Percentiles rank a stretch among this genome's conserved stretches.
Conservation (phyloP, 1,140 invertebrate species). For the Nymphalis io region DNA sequence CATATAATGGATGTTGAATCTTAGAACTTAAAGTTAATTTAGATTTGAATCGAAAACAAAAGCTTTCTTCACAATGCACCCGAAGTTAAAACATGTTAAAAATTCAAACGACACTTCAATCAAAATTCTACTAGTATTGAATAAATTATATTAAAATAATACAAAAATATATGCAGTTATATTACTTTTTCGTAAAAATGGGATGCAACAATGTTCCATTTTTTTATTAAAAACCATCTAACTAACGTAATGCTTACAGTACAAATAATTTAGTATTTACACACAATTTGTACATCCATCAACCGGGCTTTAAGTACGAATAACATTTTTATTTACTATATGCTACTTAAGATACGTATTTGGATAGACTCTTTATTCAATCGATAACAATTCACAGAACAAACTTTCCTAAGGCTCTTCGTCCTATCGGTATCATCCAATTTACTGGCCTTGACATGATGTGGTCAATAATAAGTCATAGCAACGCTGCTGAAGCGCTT, state of each 20-base stretch:
- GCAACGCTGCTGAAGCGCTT: constrained; percentile 21
- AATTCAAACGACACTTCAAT: constrained; percentile 60
- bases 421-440: constrained; percentile 68
- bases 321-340: constrained; percentile 59
- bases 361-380: constrained; percentile 78
- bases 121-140: constrained; percentile 70
- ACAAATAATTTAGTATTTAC: constrained; percentile 80
- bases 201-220: constrained; percentile 61
- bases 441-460: constrained; percentile 67
- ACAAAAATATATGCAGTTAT: constrained; percentile 57
- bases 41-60: constrained; percentile 27
- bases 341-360: constrained; percentile 77
- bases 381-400: constrained; percentile 70
- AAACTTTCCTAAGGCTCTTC: constrained; percentile 51
- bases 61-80: constrained; percentile 53
- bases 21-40: constrained; percentile 2
- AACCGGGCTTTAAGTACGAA: constrained; percentile 65
- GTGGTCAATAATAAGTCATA: constrained; percentile 21
- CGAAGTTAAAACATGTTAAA: constrained; percentile 59
- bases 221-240: constrained; percentile 56
- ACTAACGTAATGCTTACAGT: constrained; percentile 61
- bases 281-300: constrained; percentile 72
- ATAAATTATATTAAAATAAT: constrained; percentile 73
- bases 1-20: neutral
- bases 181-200: constrained; percentile 48